A percentile compares a stretch with the other conserved stretches of the same genome.
Evolutionary conservation across 1,140 invertebrate genomes (phyloP).

Genomic region (Drosophila nebulosa): DNA sequence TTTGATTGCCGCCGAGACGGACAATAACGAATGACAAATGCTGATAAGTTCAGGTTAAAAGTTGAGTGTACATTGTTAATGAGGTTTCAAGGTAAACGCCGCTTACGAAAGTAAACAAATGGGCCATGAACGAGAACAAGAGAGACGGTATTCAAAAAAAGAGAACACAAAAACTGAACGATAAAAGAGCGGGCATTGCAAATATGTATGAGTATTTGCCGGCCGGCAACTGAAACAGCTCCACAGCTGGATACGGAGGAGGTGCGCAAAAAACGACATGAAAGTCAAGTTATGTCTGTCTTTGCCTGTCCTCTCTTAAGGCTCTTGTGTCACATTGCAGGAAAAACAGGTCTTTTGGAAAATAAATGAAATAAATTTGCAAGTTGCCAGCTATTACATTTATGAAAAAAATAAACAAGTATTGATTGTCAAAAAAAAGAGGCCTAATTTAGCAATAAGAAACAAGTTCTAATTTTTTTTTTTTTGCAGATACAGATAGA

Average conservation of each 20-base stretch:
- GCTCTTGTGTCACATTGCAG: neutral
- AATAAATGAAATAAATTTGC: slow-evolving; percentile 2
- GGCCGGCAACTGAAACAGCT: slow-evolving; percentile 44
- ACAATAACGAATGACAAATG: slow-evolving; percentile 41
- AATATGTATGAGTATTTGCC: slow-evolving; percentile 41
- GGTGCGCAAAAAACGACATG: slow-evolving; percentile 15
- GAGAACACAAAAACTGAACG: neutral
- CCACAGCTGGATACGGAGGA: neutral
- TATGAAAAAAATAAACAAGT: neutral
- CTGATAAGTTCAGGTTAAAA: slow-evolving; percentile 55
- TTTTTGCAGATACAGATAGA: too few species aligned
- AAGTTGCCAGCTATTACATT: slow-evolving; percentile 7
- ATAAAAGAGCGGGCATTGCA: slow-evolving; percentile 4
- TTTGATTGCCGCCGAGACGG: slow-evolving; percentile 21
- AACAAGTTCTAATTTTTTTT: too few species aligned
- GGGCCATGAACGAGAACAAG: slow-evolving; percentile 18
- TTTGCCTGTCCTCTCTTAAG: slow-evolving; percentile 18
- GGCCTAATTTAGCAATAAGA: too few species aligned
- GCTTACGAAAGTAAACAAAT: slow-evolving; percentile 68
- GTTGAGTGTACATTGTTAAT: slow-evolving; percentile 56
- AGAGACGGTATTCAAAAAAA: slow-evolving; percentile 4
- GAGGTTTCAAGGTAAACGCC: slow-evolving; percentile 60
- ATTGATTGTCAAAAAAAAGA: neutral
- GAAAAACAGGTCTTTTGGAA: slow-evolving; percentile 34
- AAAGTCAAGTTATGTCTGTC: neutral